These are phyloP conservation scores for Diadegma fenestrale DNA, from an alignment of 2,888 invertebrate genomes.

Conservation along the genomic window DNA sequence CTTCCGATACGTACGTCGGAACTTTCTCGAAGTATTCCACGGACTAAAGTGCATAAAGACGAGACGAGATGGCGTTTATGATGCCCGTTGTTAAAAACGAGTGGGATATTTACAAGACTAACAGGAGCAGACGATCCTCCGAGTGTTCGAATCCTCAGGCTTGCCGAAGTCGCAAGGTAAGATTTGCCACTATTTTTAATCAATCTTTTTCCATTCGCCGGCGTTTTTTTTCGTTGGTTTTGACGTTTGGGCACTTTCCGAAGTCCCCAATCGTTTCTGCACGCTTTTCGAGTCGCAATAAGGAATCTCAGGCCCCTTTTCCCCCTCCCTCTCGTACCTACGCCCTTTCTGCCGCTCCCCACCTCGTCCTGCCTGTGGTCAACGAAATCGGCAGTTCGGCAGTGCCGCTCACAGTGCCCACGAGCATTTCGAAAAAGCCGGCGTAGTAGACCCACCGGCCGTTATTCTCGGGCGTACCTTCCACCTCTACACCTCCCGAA, in stretches of 20 bases:
- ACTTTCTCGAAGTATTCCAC: conserved; percentile 65
- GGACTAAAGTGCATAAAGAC: conserved; percentile 61
- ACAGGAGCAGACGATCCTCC: conserved; percentile 91
- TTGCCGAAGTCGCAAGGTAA: conserved; percentile 89
- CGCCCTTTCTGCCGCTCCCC: neutral
- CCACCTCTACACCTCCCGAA: neutral
- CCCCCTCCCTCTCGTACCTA: neutral
- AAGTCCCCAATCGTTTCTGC: neutral
- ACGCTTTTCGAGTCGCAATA: neutral
- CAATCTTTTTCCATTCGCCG: neutral
- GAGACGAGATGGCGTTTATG: conserved; percentile 94
- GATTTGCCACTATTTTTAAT: conserved; percentile 49
- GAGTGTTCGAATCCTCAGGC: conserved; percentile 89
- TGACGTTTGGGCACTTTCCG: neutral
- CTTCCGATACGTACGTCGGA: conserved; percentile 34
- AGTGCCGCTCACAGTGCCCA: neutral
- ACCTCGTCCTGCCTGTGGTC: neutral
- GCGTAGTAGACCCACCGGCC: conserved; percentile 15
- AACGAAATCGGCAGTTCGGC: neutral
- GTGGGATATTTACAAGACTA: conserved; percentile 96
- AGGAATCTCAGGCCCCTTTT: neutral
- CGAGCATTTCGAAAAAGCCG: conserved; percentile 1
- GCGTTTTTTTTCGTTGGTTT: neutral
- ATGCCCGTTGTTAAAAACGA: conserved; percentile 98
- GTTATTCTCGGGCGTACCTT: conserved; percentile 8